A percentile compares a stretch with the other conserved stretches of the same genome.
phyloP scores from a whole-genome alignment of 2,113 vertebrate genomes.

The Mastomys natalensis region DNA sequence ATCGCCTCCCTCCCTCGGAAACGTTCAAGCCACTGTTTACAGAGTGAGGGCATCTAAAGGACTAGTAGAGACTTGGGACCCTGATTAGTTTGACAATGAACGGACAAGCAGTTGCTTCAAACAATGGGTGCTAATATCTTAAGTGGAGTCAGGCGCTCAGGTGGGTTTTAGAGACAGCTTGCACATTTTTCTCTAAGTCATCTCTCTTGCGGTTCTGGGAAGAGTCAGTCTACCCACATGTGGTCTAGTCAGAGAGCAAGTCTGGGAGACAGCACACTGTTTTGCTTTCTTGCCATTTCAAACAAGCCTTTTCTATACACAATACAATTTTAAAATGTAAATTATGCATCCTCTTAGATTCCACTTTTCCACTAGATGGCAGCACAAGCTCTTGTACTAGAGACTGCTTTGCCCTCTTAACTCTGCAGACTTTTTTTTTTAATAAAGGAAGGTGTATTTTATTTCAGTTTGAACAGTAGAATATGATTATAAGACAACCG shows the following conservation, averaged over 20 bases:
- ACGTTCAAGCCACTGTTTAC: neutral
- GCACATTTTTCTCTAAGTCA: neutral
- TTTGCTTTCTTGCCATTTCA: slow-evolving; percentile 52
- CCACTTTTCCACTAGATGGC: slow-evolving; percentile 89
- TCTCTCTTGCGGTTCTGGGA: neutral
- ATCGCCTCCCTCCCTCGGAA: neutral
- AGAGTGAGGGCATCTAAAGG: neutral
- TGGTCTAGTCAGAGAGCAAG: neutral
- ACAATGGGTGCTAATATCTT: neutral
- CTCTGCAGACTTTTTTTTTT: slow-evolving; percentile 65
- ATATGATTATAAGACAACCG: slow-evolving; percentile 76
- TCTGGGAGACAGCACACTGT: neutral
- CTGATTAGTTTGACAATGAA: neutral
- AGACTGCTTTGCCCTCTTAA: slow-evolving; percentile 25
- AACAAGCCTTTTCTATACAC: slow-evolving; percentile 50
- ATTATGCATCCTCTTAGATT: slow-evolving; percentile 33
- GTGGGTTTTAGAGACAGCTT: neutral
- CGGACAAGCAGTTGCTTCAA: neutral
- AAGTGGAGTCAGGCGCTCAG: neutral
- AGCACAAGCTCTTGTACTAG: slow-evolving; percentile 85
- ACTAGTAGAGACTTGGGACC: neutral
- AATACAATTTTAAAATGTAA: slow-evolving; percentile 67
- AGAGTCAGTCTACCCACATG: neutral
- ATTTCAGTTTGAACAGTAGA: slow-evolving; percentile 78
- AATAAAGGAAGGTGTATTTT: slow-evolving; percentile 80